Evolutionary conservation across 2,888 invertebrate species (phyloP).

Genomic region (Cataglyphis albicans): DNA sequence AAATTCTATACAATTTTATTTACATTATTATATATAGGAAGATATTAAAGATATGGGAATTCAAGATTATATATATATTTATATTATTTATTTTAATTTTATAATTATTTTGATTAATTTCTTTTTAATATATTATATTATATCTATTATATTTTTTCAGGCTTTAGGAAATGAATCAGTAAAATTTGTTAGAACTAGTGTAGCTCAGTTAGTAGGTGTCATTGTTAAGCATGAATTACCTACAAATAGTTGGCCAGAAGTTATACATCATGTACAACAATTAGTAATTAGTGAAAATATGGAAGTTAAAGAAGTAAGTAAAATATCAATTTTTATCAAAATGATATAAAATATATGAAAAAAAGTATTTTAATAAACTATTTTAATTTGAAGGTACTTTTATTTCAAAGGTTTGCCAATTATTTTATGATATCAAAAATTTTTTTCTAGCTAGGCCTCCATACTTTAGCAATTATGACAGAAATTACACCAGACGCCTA

Average conservation of each 20-base stretch:
- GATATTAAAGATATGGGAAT: background rate
- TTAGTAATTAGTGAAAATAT: slow-evolving; percentile 87
- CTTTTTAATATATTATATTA: background rate
- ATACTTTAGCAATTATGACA: slow-evolving; percentile 90
- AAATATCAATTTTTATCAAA: background rate
- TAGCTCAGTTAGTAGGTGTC: slow-evolving; percentile 91
- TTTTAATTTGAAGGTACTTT: background rate
- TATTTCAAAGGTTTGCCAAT: background rate
- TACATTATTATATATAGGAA: background rate
- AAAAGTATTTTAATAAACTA: slow-evolving; percentile 3
- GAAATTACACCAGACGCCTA: slow-evolving; percentile 91
- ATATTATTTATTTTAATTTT: background rate
- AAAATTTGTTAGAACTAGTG: slow-evolving; percentile 89
- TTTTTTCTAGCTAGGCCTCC: slow-evolving; percentile 88
- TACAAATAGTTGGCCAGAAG: slow-evolving; percentile 88
- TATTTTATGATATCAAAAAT: slow-evolving; percentile 20
- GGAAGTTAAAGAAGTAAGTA: slow-evolving; percentile 88
- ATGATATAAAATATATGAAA: background rate
- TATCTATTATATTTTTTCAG: slow-evolving; percentile 76
- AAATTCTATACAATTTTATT: background rate
- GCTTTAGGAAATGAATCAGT: slow-evolving; percentile 89
- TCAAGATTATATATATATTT: background rate
- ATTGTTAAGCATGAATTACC: slow-evolving; percentile 91
- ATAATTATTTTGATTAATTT: slow-evolving; percentile 71
- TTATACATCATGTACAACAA: slow-evolving; percentile 89